phyloP scores from a whole-genome alignment of 2,888 invertebrate species.

The Creontiades dilutus region DNA sequence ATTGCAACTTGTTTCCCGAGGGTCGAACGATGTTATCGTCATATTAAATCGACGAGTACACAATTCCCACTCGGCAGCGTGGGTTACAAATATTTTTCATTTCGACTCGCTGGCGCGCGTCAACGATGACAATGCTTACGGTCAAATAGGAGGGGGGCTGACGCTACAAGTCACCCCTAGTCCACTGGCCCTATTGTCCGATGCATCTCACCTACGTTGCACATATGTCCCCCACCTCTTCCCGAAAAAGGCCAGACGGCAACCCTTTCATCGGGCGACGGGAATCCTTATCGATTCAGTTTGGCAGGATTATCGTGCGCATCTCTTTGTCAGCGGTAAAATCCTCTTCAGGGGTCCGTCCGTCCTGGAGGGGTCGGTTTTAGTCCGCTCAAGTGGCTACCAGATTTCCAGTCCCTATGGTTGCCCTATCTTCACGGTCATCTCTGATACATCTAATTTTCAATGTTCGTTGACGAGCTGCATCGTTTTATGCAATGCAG shows the following conservation, averaged over 20 bases:
- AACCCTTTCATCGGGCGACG: constrained; percentile 33
- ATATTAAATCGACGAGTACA: background rate
- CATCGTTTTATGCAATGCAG: background rate
- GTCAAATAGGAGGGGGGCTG: background rate
- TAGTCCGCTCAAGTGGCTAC: constrained; percentile 39
- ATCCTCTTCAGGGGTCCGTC: constrained; percentile 18
- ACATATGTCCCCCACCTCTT: constrained; percentile 13
- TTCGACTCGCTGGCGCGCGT: constrained; percentile 23
- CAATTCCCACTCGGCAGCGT: background rate
- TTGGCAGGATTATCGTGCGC: constrained; percentile 28
- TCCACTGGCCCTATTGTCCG: constrained; percentile 40
- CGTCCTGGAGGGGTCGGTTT: background rate
- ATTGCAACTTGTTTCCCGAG: background rate
- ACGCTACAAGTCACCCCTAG: constrained; percentile 47
- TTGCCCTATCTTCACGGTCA: constrained; percentile 3
- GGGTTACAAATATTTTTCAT: constrained; percentile 26
- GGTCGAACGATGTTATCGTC: background rate
- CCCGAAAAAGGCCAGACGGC: background rate
- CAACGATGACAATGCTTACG: background rate
- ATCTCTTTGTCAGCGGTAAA: constrained; percentile 48
- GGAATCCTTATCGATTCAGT: constrained; percentile 38
- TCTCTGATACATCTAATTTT: constrained; percentile 29
- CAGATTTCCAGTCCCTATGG: background rate
- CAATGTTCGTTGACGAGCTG: background rate
- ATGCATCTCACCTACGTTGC: constrained; percentile 48